Evolutionary conservation across 1,140 invertebrate species (phyloP).

Genomic region (Drosophila tropicalis): DNA sequence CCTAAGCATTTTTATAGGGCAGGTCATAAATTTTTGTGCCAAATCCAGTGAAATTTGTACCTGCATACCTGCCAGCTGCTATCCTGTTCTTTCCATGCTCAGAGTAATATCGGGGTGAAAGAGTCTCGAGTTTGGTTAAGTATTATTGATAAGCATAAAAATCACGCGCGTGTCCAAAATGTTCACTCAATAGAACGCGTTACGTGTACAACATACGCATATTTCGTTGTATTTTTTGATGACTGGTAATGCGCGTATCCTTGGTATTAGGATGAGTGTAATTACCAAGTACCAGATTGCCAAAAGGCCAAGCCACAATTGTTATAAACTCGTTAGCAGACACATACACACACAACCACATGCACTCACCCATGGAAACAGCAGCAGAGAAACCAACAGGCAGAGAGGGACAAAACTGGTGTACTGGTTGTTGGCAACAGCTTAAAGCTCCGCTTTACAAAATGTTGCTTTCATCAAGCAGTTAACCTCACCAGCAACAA

Average conservation of each 20-base stretch:
- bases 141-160: slow-evolving; percentile 78
- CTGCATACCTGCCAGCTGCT: slow-evolving; percentile 42
- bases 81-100: not conserved
- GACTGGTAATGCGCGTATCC: slow-evolving; percentile 36
- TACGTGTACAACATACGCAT: slow-evolving; percentile 65
- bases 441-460: slow-evolving; percentile 56
- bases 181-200: slow-evolving; percentile 38
- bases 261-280: slow-evolving; percentile 44
- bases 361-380: not conserved
- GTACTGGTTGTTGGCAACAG: slow-evolving; percentile 2
- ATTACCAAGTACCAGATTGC: slow-evolving; percentile 56
- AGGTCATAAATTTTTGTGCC: slow-evolving; percentile 53
- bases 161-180: slow-evolving; percentile 73
- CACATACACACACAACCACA: slow-evolving; percentile 13
- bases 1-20: slow-evolving; percentile 69
- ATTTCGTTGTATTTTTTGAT: slow-evolving; percentile 34
- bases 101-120: too few relatives aligned
- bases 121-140: slow-evolving; percentile 28
- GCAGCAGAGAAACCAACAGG: not conserved
- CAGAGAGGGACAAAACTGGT: not conserved
- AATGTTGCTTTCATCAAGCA: slow-evolving; percentile 64
- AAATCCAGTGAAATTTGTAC: slow-evolving; percentile 73
- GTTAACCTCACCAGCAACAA: slow-evolving; percentile 50
- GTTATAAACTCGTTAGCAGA: slow-evolving; percentile 68
- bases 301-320: slow-evolving; percentile 43